Base-by-base conservation (phyloP, 2,888 invertebrate species). In the Amblyjoppa proteus region DNA sequence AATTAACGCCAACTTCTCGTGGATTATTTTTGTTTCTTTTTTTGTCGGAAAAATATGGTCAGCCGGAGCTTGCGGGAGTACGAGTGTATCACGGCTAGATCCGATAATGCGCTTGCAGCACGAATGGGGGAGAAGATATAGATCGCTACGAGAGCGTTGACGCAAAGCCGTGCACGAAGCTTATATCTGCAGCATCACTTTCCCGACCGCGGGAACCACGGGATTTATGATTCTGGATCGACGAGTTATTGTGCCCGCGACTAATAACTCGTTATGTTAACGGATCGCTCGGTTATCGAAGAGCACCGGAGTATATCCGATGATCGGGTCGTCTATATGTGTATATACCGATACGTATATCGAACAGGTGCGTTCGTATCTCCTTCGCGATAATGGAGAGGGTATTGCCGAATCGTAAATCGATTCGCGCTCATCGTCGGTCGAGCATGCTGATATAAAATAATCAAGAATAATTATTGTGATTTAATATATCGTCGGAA, bases 101-200 rank as follows among this genome's bases (percentile, higher is more conserved):
- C 90, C 89, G 90, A 91, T 92, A 92, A 91, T 91, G 88, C 84
- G 84, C 85, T 87, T 88, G 88, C 88, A 88, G 89, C 90, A 88
- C 88, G 89, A 90, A 89, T 88, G 88, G 11, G 56, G 9, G 58
- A 58, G 11, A 28, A 58, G 58, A 58, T 56, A 56, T 25, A 73
- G 53, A 51, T 56, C 31, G 28, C 51, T 56, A 28, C 38, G 73
- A 13, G 73, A 31, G n/a, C n/a, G 73, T 73, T 31, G 56, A 73
- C 56, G 58, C 58, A 58, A 58, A 25, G 58, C 58, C 58, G 58
- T 13, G 7, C 51, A 49, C 71, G n/a, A 71, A 71, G 25, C 45
- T 71, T 53, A 34, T 71, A 71, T 25, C 58, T 28, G 58, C 28
- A 58, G 28, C 25, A 28, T 58, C 58, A 58, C 58, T 58, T 58